Base-by-base conservation (phyloP, 2,113 vertebrate genomes). In the Hoplias malabaricus region DNA sequence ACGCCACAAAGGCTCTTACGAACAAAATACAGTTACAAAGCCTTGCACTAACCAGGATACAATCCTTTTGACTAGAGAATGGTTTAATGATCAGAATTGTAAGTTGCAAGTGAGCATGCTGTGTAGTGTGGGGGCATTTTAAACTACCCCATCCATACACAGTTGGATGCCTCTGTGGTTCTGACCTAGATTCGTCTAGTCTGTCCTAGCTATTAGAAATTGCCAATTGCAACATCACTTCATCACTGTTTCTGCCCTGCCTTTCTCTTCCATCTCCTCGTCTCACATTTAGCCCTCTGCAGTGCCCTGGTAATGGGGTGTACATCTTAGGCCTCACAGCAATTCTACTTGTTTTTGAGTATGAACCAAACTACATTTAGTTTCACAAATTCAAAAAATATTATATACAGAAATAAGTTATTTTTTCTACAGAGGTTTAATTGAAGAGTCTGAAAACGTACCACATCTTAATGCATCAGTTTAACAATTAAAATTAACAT, bases 101-200 rank as follows among this genome's bases (percentile, higher is more conserved):
- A 67, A 5, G n/a, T 43, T 69, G 25, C 43, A 46, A 27, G 43
- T 11, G 63, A 29, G 61, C 13, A 27, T 42, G n/a, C 2, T 53
- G 23, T 77, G 13, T 77, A 29, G 65, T 14, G 43, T 14, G 29
- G 29, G 8, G 33, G 29, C 46, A 53, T 34, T 43, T 42, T 27
- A 43, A 53, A 53, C 21, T 50, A 62, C 66, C 21, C 62, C n/a
- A 6, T 40, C 40, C 5, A 12, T 43, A 63, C 62, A 71, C 42
- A 81, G 23, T 46, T 75, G 68, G 42, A 36, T 77, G 50, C 73
- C 38, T 42, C 61, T 38, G 23, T 75, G 61, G n/a, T n/a, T 83
- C 72, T 83, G 79, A 83, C 84, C 84, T 82, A 83, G 66, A n/a
- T 79, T 85, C 48, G 8, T 10, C 5, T 77, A 57, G 31, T 34